Base-by-base conservation (phyloP, 2,113 vertebrate genomes). In the Barbus barbus region DNA sequence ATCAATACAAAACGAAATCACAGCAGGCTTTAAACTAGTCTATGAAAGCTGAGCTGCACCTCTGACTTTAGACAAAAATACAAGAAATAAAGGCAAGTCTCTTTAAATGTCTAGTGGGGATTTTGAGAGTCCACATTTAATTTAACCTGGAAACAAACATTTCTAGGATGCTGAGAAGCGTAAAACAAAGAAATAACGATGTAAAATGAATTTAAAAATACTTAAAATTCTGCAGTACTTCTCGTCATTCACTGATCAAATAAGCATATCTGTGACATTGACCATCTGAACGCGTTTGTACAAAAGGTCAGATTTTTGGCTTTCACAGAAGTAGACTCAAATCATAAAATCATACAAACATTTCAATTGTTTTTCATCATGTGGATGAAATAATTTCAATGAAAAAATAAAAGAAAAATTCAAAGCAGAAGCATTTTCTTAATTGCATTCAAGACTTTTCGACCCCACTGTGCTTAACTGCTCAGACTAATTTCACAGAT, bases 1-100 rank as follows among this genome's bases (percentile, higher is more conserved):
- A 78, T 78, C 75, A 78, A 58, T 78, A 77, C 12, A 58, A 36
- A 11, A 36, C 51, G 38, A 58, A 56, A 77, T 77, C 74, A 56
- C 74, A 36, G 28, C 20, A 56, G 48, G 48, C 73, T 75, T 53
- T 26, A 75, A 31, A 20, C 73, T 20, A 26, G 44, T 16, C 41
- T 24, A 46, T 26, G 41, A 74, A 74, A 8, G 1, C 44, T 7
- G 16, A 76, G 46, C 46, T 20, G 73, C 11, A 53, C 9, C 20
- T 22, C 20, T 11, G 67, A 71, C 67, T 71, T 71, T 12, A 71
- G 67, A 71, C 3, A 71, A 71, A 71, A 71, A n/a, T 33, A 38
- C 9, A 38, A 14, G 28, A 28, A 65, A 65, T 9, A 65, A 63
- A 8, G 3, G 63, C 28, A 33, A 33, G 67, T n/a, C 33, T 71